Evolutionary conservation across 2,113 vertebrate genomes (phyloP), one percentile per base, ranked within the genome.

Genomic region (Notiomystis cincta): DNA sequence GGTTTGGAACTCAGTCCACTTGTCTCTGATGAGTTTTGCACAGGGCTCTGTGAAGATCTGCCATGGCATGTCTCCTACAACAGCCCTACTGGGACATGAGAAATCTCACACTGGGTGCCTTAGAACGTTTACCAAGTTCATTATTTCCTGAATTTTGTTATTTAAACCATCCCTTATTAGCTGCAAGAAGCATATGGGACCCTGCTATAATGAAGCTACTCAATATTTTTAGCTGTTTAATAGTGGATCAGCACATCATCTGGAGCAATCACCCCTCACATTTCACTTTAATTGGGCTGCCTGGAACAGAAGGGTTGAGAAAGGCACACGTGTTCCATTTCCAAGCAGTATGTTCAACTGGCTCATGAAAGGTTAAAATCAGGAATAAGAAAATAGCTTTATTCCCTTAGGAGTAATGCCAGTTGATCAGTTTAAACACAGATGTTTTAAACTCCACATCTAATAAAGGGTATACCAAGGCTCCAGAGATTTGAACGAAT

Each of bases 171-270:
- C 54, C 57, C 35, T 96, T 96, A 91, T 96, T 93, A 95, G 79
- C 85, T 77, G 67, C 82, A 81, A 86, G 83, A 90, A 96, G 56
- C 92, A 88, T 93, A 94, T 83, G 85, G 84, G 78, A 82, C 82
- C 64, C 64, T 66, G 38, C 38, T 60, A 72, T 82, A 93, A 92
- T 79, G 62, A 95, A 97, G 95, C 82, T 80, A 61, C 73, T 90
- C 95, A 90, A 44, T 93, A 90, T 83, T 90, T 96, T 94, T 85
- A 90, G 83, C 70, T 95, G 87, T 94, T 94, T 94, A 92, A 91
- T 86, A 91, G 80, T 87, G 92, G 87, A 96, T 94, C 92, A 94
- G 85, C 40, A 25, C n/a, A 80, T 97, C 82, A 95, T 88, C 90
- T 92, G 85, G 79, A 94, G 73, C 66, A 90, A 90, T 83, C 71